These are phyloP conservation scores for Botrylloides violaceus DNA, from an alignment of 23 tunicate genomes.

Conservation along the genomic window DNA sequence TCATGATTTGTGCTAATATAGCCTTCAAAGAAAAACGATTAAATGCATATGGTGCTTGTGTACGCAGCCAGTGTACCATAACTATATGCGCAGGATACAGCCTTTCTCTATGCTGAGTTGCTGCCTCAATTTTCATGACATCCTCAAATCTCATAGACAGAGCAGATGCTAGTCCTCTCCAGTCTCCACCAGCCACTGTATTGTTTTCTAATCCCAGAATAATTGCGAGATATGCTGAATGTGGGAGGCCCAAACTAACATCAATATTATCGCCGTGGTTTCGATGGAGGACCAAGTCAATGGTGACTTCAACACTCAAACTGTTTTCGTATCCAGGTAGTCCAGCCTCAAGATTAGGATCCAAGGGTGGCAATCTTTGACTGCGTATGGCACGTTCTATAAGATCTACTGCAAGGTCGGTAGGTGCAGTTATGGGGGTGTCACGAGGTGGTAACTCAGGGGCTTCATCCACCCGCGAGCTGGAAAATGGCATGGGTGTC, in stretches of 20 bases:
- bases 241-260: slow-evolving; percentile 58
- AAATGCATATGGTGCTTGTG: slow-evolving; percentile 57
- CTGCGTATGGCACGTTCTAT: background rate
- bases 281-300: slow-evolving; percentile 50
- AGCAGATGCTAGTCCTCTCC: slow-evolving; percentile 72
- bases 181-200: slow-evolving; percentile 46
- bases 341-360: background rate
- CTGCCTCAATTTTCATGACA: slow-evolving; percentile 10
- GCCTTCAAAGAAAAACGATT: slow-evolving; percentile 29
- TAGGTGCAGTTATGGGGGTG: background rate
- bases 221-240: slow-evolving; percentile 35
- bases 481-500: background rate
- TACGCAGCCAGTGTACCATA: slow-evolving; percentile 11
- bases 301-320: slow-evolving; percentile 49
- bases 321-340: slow-evolving; percentile 20
- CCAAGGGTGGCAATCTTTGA: slow-evolving; percentile 6
- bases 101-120: background rate
- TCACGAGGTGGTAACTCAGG: background rate
- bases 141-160: slow-evolving; percentile 27
- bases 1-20: slow-evolving; percentile 27
- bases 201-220: slow-evolving; percentile 73
- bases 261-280: slow-evolving; percentile 25
- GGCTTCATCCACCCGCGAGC: background rate
- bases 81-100: slow-evolving; percentile 16
- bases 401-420: background rate